Base-by-base conservation (phyloP, 2,113 vertebrate species). In the Vanacampus margaritifer region DNA sequence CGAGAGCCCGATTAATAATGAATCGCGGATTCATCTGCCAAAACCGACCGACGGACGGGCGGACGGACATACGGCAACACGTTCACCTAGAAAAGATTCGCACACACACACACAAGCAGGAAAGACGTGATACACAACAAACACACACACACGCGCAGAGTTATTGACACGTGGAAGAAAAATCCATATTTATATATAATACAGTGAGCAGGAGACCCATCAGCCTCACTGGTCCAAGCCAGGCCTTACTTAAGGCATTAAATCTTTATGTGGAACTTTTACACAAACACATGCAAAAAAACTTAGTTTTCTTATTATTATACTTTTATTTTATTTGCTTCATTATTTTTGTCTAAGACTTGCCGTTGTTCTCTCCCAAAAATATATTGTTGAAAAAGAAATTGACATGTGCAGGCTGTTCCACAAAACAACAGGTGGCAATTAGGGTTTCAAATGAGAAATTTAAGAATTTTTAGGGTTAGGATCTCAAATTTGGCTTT, bases 161-260 rank as follows among this genome's bases (percentile, higher is more conserved):
- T 84, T 86, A 90, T 84, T 87, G 84, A 84, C 87, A 87, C 78
- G 65, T 72, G 75, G 68, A 86, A 68, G 68, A 86, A 65, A 83
- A 85, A 85, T 86, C 86, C 76, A 87, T 87, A 83, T 87, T 90
- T 88, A 89, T 89, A 79, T 89, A 89, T 89, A 86, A 89, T 84
- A 88, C 83, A 89, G 85, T 82, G 69, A 71, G 83, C 68, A 71
- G 72, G 74, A 85, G 85, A 76, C 65, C 81, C 82, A 85, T 80
- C 84, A 73, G 82, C 80, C 84, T 85, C 82, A 56, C 46, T 60
- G 74, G 81, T 84, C 73, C 79, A 32, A 75, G 67, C 79, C 62
- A 68, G 6, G 61, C 84, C 88, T 87, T 86, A 89, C 87, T 89
- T 88, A 86, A 85, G 73, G 73, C 86, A 90, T 90, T 82, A 90